Percentiles rank a stretch among this genome's conserved stretches.
These are phyloP conservation scores for Nomia melanderi DNA, from an alignment of 1,140 invertebrate genomes.

Conservation along the genomic window DNA sequence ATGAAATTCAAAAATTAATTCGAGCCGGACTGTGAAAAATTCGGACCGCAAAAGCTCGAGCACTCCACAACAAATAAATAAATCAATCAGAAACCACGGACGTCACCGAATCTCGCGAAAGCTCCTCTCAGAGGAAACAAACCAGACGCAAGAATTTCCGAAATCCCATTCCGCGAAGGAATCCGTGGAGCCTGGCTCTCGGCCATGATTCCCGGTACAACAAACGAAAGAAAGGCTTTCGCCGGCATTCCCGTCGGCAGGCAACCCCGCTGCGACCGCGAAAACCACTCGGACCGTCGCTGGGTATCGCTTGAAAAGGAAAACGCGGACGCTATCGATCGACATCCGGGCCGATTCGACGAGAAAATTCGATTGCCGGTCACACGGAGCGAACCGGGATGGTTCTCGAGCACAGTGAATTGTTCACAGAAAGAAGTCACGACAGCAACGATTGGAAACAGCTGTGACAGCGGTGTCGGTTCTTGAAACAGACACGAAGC, in stretches of 20 bases:
- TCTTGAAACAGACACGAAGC: too few species aligned
- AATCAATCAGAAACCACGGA: too few species aligned
- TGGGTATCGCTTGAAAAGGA: not conserved
- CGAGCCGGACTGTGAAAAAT: too few species aligned
- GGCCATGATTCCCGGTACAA: not conserved
- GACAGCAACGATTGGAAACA: too few species aligned
- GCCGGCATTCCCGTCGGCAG: not conserved
- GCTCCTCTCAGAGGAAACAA: too few species aligned
- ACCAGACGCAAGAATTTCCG: not conserved
- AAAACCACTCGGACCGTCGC: not conserved
- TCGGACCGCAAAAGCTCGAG: too few species aligned
- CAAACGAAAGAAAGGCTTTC: not conserved
- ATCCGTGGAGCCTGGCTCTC: not conserved
- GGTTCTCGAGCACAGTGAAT: not conserved
- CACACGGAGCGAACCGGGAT: not conserved
- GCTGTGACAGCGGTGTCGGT: too few species aligned
- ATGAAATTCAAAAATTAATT: too few species aligned
- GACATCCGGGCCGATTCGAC: not conserved
- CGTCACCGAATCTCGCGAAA: too few species aligned
- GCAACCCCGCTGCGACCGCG: too few species aligned
- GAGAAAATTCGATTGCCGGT: constrained; percentile 1
- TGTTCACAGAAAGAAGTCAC: not conserved
- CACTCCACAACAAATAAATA: too few species aligned
- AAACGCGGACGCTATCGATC: constrained; percentile 1
- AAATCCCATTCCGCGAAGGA: not conserved